Base-by-base conservation (phyloP, 2,797 vertebrate genomes). In the Tragelaphus eurycerus region DNA sequence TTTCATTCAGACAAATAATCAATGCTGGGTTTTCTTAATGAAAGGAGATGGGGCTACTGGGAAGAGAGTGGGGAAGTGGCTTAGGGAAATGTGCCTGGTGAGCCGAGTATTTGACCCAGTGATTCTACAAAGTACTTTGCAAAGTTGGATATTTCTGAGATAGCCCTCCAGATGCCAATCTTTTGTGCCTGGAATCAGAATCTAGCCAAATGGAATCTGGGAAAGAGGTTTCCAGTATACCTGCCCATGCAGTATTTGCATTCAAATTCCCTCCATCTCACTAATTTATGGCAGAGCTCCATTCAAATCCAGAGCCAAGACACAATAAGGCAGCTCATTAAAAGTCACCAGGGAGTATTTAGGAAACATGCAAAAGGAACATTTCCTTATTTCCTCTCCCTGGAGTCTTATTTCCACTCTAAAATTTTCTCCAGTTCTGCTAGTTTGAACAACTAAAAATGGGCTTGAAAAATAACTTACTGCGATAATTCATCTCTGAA, bases 321-420 rank as follows among this genome's bases (percentile, higher is more conserved):
- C 2, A 25, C 67, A 93, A 93, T 90, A 62, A 93, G n/a, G 90
- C 57, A 88, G 78, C 89, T 98, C 93, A 93, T 98, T 96, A 97
- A 90, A 43, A 96, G 71, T 62, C 96, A 50, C 82, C 4, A 57
- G 95, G 94, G 97, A 95, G 62, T 95, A 78, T 95, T 98, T 96
- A 96, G 93, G 82, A 96, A 96, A 88, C 55, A 82, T 64, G 81
- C 91, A 94, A 95, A 96, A 95, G 92, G 89, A 89, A 86, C 71
- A 31, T 7, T 95, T 93, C 43, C 92, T 95, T 97, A 89, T 82
- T 94, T 97, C 89, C 94, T 98, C 88, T 97, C 96, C 95, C 96
- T 59, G n/a, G 95, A 91, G 95, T 59, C 89, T 86, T 83, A 89
- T 96, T 97, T 96, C 94, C 84, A 86, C 76, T 95, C 93, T 52